Evolutionary conservation across 2,888 invertebrate species (phyloP), one percentile per base, ranked within the genome.

Genomic region (Xylocampa areola): DNA sequence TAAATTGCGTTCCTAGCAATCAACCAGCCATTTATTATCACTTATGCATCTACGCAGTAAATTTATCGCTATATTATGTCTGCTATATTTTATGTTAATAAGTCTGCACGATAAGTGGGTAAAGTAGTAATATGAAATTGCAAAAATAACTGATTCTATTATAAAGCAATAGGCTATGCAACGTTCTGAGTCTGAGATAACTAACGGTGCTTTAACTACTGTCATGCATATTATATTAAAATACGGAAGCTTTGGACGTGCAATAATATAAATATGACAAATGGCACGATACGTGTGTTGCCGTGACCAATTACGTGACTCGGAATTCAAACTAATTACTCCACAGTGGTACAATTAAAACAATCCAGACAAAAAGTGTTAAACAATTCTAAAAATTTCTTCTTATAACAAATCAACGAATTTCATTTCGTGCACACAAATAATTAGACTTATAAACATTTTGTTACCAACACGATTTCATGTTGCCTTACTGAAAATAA

Each of bases 1-100:
- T 64, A 49, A 27, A 45, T 50, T 27, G 11, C 23, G 44, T 19
- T 48, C 13, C 35, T 51, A 51, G 32, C 21, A 47, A 37, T 48
- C 23, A 30, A 25, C 43, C n/a, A 32, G 51, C 17, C 48, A 67
- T 70, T 66, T 70, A 66, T 57, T 70, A 64, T 49, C 65, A 41
- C 49, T 54, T 36, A 33, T 4, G 30, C 23, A 11, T 43, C 40
- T 10, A 33, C 37, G 2, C 19, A 40, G 44, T 33, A 30, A 44
- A 55, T 48, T 64, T 36, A 68, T 36, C 21, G 30, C 21, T 27
- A 35, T 16, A 44, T 48, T 43, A 44, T 27, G 17, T 23, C 32
- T 19, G 17, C 27, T 4, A 11, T 14, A 47, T 43, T 64, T 43
- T 21, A 16, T 35, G 6, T 41, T 29, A 25, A 0, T 52, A 27